Evolutionary conservation across 2,797 vertebrate genomes (phyloP).

Genomic region (Anomalospiza imberbis): DNA sequence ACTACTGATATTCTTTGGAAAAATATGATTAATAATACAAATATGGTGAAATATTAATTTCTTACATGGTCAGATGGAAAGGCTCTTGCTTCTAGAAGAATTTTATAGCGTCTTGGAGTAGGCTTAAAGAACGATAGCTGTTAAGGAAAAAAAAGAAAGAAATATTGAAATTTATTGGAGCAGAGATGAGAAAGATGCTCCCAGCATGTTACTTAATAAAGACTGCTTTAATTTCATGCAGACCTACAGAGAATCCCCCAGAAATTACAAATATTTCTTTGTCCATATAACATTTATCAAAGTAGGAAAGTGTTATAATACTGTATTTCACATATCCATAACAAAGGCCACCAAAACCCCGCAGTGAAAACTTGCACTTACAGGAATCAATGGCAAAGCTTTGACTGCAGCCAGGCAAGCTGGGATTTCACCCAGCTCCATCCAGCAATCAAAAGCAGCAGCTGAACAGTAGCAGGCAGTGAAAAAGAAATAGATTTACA

Average conservation of each 20-base stretch:
- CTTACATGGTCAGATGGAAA: conserved; percentile 97
- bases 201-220: conserved; percentile 10
- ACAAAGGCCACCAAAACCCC: not conserved
- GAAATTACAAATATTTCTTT: conserved; percentile 14
- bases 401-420: not conserved
- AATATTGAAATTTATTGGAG: not conserved
- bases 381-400: not conserved
- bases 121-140: conserved; percentile 96
- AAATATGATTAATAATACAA: conserved; percentile 67
- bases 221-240: not conserved
- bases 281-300: not conserved
- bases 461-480: not conserved
- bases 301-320: not conserved
- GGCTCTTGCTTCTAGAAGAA: conserved; percentile 90
- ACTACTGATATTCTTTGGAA: conserved; percentile 37
- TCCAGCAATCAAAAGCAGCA: not conserved
- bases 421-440: not conserved
- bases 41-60: conserved; percentile 65
- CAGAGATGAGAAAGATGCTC: not conserved
- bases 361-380: not conserved
- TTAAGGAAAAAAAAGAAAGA: not conserved
- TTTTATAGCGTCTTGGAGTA: conserved; percentile 84
- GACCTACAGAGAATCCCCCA: not conserved
- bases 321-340: not conserved
- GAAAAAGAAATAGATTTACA: not conserved